Evolutionary conservation across 2,113 vertebrate genomes (phyloP), one percentile per base, ranked within the genome.

Genomic region (Apodemus speciosus): DNA sequence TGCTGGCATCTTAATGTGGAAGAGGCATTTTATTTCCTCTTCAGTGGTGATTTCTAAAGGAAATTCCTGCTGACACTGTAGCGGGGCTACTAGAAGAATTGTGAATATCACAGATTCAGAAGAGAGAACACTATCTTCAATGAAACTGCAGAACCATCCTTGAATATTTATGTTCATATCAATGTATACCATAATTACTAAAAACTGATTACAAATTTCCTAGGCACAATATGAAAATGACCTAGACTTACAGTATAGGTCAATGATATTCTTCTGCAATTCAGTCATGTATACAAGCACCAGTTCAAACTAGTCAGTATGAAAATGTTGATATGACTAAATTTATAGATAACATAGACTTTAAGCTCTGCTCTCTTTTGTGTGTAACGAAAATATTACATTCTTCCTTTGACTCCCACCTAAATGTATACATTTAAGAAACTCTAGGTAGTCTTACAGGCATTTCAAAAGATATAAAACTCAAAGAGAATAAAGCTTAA

Each of bases 191-290:
- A 83, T 72, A 88, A 80, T 85, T 91, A 64, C 16, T 81, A 84
- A 88, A 77, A n/a, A 76, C 6, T 77, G 4, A 81, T 20, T 15
- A 56, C 10, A 2, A 30, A 75, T 56, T 72, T 88, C 77, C 25
- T 90, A 73, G 72, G 3, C 9, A 71, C 23, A 85, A 8, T 85
- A 92, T 90, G 4, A 84, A 89, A 94, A 75, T 85, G 60, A 90
- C 73, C 23, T 68, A 64, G 7, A 10, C 46, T 84, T 79, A 88
- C 23, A 51, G 46, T 56, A 35, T 53, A 58, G 49, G 18, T 43
- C 62, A 60, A 73, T 9, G 68, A 38, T 49, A 11, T 11, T 32
- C 40, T n/a, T 79, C 76, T 72, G 20, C 0, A 90, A 66, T 77
- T 88, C 18, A n/a, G 86, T 79, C 79, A 77, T 58, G 0, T 51